Percentiles rank a stretch among this genome's conserved stretches.
Evolutionary conservation across 2,888 invertebrate species (phyloP).

Genomic region (Luperina nickerlii): DNA sequence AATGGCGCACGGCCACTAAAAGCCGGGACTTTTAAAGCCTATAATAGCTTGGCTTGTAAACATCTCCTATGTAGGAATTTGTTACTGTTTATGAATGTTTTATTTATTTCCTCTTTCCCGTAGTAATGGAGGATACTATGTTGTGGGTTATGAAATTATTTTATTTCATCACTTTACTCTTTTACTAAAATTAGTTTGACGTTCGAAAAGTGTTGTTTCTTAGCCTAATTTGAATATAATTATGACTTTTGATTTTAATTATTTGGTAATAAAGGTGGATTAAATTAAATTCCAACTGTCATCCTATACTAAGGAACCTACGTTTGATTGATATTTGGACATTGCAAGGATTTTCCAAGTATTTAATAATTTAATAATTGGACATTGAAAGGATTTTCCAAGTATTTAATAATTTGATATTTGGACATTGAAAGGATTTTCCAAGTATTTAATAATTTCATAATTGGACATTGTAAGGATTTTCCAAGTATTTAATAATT

Average conservation of each 20-base stretch:
- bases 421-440: no score
- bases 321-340: no score
- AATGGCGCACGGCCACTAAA: constrained; percentile 24
- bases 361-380: no score
- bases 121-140: neutral
- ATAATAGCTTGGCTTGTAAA: constrained; percentile 8
- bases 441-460: no score
- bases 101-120: neutral
- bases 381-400: no score
- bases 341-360: no score
- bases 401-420: no score
- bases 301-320: neutral
- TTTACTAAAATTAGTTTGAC: no score
- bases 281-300: neutral
- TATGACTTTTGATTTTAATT: neutral
- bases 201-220: no score
- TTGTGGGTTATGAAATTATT: neutral
- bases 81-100: constrained; percentile 16
- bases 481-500: no score
- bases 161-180: neutral
- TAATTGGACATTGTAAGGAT: no score
- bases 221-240: no score
- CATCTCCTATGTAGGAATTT: constrained; percentile 12
- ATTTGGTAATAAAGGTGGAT: neutral
- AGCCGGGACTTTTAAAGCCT: constrained; percentile 17